Percentiles rank a stretch among this genome's conserved stretches.
These are phyloP conservation scores for Brachystomella parvula DNA, from an alignment of 1,140 invertebrate species.

Conservation along the genomic window DNA sequence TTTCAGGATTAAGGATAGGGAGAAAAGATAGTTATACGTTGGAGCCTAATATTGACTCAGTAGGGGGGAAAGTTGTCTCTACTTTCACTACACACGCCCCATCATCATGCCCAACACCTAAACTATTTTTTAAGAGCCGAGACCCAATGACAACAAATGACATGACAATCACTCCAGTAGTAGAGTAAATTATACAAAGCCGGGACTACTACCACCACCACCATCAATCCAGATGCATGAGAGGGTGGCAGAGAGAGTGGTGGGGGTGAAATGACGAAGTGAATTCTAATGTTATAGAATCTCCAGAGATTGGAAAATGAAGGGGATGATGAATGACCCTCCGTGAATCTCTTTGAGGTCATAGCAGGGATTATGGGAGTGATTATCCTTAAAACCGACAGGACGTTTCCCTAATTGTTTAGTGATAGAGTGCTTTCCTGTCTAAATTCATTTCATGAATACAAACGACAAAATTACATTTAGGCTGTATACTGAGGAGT, in stretches of 20 bases:
- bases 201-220: background rate
- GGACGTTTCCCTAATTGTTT: background rate
- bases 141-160: background rate
- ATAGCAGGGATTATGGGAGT: background rate
- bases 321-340: slow-evolving; percentile 7
- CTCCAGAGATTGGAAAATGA: background rate
- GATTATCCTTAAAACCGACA: background rate
- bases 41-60: slow-evolving; percentile 2
- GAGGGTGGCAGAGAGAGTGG: background rate
- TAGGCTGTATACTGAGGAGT: background rate
- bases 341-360: background rate
- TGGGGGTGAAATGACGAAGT: background rate
- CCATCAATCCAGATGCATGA: background rate
- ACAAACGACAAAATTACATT: slow-evolving; percentile 2
- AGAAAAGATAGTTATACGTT: slow-evolving; percentile 1
- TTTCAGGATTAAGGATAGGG: background rate
- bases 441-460: background rate
- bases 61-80: background rate
- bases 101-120: too few species aligned
- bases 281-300: background rate
- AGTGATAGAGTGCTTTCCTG: background rate
- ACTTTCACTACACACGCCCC: background rate
- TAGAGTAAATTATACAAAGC: background rate
- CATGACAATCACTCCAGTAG: too few species aligned
- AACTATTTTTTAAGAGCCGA: background rate